A percentile compares a stretch with the other conserved stretches of the same genome.
These are phyloP conservation scores for Coelopa pilipes DNA, from an alignment of 2,888 invertebrate species.

Conservation along the genomic window DNA sequence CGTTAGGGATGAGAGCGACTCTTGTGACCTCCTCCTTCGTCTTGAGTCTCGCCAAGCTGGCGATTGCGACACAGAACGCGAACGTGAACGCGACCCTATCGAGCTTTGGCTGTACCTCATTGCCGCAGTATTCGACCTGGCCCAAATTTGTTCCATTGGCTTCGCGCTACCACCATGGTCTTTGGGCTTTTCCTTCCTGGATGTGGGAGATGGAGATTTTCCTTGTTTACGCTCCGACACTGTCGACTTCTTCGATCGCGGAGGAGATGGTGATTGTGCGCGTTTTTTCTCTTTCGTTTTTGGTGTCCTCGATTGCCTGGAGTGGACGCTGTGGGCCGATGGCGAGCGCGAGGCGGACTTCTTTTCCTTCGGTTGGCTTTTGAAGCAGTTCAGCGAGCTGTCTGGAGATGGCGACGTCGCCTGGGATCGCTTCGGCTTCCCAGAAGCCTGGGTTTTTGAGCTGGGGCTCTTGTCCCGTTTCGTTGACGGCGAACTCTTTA, in stretches of 20 bases:
- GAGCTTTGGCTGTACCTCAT: conserved; percentile 27
- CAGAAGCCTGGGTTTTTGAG: too few relatives aligned
- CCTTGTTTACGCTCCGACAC: not conserved
- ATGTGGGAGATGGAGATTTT: too few relatives aligned
- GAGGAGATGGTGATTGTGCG: too few relatives aligned
- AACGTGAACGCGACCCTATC: not conserved
- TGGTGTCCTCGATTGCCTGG: too few relatives aligned
- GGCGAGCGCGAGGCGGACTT: too few relatives aligned
- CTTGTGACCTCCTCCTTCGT: not conserved
- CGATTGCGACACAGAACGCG: not conserved
- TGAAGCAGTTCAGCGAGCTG: too few relatives aligned
- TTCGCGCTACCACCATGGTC: not conserved
- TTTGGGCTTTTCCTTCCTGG: not conserved
- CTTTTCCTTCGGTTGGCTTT: too few relatives aligned
- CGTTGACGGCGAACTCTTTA: not conserved
- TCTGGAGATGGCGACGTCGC: too few relatives aligned
- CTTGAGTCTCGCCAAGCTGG: not conserved
- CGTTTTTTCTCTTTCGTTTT: too few relatives aligned
- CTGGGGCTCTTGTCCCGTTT: not conserved
- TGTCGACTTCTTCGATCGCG: not conserved
- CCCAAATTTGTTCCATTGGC: conserved; percentile 26
- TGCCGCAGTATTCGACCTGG: conserved; percentile 27
- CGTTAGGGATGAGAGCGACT: not conserved
- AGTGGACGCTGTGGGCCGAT: too few relatives aligned
- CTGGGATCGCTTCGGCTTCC: too few relatives aligned